These are phyloP conservation scores for Nowickia ferox DNA, from an alignment of 2,888 invertebrate genomes.

Conservation along the genomic window DNA sequence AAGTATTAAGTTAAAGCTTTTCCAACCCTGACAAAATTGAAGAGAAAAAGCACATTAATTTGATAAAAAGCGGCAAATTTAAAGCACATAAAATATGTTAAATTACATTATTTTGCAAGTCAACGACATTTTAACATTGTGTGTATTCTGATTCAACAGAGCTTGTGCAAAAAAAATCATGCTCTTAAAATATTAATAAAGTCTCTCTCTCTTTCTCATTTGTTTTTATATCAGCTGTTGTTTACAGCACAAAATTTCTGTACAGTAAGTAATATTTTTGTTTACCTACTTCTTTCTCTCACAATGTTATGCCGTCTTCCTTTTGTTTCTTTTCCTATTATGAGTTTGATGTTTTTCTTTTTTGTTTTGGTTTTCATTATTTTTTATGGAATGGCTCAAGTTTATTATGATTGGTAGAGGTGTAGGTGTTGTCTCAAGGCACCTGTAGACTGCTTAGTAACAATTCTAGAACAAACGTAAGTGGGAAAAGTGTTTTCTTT, in stretches of 20 bases:
- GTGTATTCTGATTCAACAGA: background rate
- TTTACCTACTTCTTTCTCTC: too few species aligned
- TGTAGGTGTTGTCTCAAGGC: too few species aligned
- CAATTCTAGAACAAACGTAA: too few species aligned
- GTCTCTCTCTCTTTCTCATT: background rate
- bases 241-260: background rate
- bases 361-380: too few species aligned
- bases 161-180: slow-evolving; percentile 12
- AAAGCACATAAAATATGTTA: background rate
- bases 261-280: too few species aligned
- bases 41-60: background rate
- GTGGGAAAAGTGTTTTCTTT: too few species aligned
- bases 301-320: too few species aligned
- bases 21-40: background rate
- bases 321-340: too few species aligned
- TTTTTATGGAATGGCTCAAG: too few species aligned
- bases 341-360: too few species aligned
- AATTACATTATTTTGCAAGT: slow-evolving; percentile 22
- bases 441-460: too few species aligned
- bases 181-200: background rate
- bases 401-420: too few species aligned
- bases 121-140: slow-evolving; percentile 4
- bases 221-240: slow-evolving; percentile 37
- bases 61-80: slow-evolving; percentile 13
- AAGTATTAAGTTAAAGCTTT: background rate